Percentiles rank a stretch among this genome's conserved stretches.
These are phyloP conservation scores for Ichneumoninae sp. DNA, from an alignment of 2,888 invertebrate species.

Conservation along the genomic window DNA sequence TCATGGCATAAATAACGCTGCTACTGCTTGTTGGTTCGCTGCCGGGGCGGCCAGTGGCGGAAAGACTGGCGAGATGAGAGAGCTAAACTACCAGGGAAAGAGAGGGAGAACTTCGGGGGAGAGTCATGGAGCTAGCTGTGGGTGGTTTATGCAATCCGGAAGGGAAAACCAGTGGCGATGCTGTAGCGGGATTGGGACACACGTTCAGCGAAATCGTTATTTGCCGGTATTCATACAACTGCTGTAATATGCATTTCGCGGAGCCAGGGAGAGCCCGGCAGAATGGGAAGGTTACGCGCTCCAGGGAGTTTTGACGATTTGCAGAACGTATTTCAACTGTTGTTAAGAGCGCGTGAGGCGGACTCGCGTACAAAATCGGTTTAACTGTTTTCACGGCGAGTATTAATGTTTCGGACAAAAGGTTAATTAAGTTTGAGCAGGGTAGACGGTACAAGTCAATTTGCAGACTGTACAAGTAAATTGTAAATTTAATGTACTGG, in stretches of 20 bases:
- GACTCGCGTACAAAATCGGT: background rate
- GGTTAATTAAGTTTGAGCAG: background rate
- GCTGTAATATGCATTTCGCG: background rate
- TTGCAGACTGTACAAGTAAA: no score
- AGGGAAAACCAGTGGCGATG: slow-evolving; percentile 58
- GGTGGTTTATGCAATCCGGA: slow-evolving; percentile 69
- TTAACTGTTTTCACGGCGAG: background rate
- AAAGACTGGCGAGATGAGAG: slow-evolving; percentile 44
- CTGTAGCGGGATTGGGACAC: slow-evolving; percentile 16
- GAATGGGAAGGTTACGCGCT: background rate
- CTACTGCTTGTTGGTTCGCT: slow-evolving; percentile 20
- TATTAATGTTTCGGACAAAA: background rate
- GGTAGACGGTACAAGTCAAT: background rate
- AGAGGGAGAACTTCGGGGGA: slow-evolving; percentile 22
- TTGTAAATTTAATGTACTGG: no score
- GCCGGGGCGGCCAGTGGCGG: slow-evolving; percentile 54
- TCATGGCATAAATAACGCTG: slow-evolving; percentile 69
- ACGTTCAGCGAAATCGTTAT: slow-evolving; percentile 43
- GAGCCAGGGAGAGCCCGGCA: background rate
- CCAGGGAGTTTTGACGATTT: background rate
- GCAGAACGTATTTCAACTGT: background rate
- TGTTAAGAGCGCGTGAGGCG: background rate
- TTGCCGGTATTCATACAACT: slow-evolving; percentile 35
- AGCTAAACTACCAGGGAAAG: slow-evolving; percentile 49
- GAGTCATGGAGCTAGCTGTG: slow-evolving; percentile 30